Conservation (phyloP, 2,888 invertebrate species). For the Belgica antarctica region DNA sequence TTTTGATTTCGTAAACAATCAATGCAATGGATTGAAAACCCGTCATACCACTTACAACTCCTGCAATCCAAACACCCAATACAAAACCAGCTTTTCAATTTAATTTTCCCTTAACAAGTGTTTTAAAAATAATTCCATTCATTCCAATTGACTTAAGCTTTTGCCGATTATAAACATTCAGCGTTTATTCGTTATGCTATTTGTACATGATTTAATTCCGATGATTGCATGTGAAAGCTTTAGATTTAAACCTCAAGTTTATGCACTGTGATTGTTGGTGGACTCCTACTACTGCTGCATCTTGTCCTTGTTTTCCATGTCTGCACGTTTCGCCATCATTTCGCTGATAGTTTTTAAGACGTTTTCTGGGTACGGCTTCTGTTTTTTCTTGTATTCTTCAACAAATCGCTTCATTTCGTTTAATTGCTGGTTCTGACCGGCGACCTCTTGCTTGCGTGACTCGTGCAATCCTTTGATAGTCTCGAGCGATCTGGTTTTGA, state of each 20-base stretch:
- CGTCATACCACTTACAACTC: too few relatives aligned
- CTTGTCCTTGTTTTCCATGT: not conserved
- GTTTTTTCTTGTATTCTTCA: not conserved
- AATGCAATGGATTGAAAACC: too few relatives aligned
- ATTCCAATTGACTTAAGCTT: too few relatives aligned
- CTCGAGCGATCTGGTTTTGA: not conserved
- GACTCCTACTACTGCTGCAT: too few relatives aligned
- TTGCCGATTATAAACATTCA: too few relatives aligned
- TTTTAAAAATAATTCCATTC: too few relatives aligned
- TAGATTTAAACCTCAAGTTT: not conserved
- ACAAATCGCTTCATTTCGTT: not conserved
- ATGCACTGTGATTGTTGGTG: not conserved
- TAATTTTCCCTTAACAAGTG: too few relatives aligned
- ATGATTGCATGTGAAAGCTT: not conserved
- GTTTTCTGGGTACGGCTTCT: not conserved
- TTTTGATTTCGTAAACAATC: too few relatives aligned
- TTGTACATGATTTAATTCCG: not conserved
- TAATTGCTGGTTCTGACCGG: not conserved
- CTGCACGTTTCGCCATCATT: not conserved
- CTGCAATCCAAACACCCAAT: too few relatives aligned
- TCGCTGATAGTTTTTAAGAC: not conserved
- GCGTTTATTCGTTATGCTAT: too few relatives aligned
- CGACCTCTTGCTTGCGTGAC: constrained; percentile 13
- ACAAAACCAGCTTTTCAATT: too few relatives aligned
- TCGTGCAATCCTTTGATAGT: constrained; percentile 12